Evolutionary conservation across 2,888 invertebrate species (phyloP).

Genomic region (Vanessa cardui): DNA sequence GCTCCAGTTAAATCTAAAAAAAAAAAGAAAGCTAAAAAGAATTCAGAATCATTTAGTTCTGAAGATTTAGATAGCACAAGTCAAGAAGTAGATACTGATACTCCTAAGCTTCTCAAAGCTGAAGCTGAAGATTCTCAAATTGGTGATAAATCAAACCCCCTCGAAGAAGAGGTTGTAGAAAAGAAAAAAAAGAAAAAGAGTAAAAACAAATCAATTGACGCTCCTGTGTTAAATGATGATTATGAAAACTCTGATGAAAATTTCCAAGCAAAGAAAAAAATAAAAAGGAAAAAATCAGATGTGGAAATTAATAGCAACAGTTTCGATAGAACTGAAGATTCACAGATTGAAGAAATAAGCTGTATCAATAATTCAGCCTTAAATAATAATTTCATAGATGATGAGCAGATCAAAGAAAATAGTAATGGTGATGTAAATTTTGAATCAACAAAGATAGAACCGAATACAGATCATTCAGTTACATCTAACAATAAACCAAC

Average conservation of each 20-base stretch:
- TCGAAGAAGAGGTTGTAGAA: conserved; percentile 12
- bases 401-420: neutral
- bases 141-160: neutral
- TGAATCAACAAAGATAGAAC: neutral
- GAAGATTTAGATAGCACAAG: conserved; percentile 30
- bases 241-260: conserved; percentile 38
- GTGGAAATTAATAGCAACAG: neutral
- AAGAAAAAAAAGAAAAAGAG: conserved; percentile 17
- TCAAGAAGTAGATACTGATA: conserved; percentile 11
- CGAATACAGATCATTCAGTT: neutral
- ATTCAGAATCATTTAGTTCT: conserved; percentile 26
- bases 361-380: conserved; percentile 1
- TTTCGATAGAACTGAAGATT: conserved; percentile 6
- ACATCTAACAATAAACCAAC: conserved; percentile 17
- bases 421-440: neutral
- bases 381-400: neutral
- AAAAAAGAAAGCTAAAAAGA: conserved; percentile 41
- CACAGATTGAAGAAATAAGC: conserved; percentile 3
- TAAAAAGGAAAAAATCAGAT: conserved; percentile 15
- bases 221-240: conserved; percentile 27
- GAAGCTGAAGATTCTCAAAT: neutral
- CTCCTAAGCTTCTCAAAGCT: neutral
- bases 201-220: neutral
- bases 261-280: conserved; percentile 38
- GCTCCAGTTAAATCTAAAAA: conserved; percentile 42